phyloP scores from a whole-genome alignment of 2,888 invertebrate species.

The Euphydryas editha region DNA sequence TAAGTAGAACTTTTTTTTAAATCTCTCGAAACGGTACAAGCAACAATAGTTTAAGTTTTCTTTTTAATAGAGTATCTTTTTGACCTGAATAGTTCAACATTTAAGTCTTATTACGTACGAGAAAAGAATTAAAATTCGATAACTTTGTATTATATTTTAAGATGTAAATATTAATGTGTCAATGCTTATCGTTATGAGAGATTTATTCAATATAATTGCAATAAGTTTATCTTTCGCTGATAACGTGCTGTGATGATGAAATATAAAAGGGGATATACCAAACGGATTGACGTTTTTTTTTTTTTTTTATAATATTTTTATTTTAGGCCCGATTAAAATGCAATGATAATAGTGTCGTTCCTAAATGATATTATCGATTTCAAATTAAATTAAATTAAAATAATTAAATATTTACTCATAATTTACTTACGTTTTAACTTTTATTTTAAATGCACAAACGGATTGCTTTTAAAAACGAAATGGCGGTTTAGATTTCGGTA shows the following conservation, averaged over 20 bases:
- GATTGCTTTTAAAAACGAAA: neutral
- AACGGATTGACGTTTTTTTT: neutral
- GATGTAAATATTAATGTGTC: neutral
- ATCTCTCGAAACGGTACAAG: slow-evolving; percentile 19
- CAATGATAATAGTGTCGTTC: too few relatives aligned
- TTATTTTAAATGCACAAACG: neutral
- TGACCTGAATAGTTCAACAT: neutral
- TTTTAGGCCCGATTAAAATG: too few relatives aligned
- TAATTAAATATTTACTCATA: neutral
- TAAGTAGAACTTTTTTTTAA: slow-evolving; percentile 32
- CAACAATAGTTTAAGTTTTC: neutral
- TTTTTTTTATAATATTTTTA: too few relatives aligned
- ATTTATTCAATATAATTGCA: slow-evolving; percentile 14
- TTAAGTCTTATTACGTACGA: neutral
- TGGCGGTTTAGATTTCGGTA: neutral
- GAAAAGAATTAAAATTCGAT: neutral
- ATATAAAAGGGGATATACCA: neutral
- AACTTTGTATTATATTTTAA: neutral
- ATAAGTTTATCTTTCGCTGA: slow-evolving; percentile 23
- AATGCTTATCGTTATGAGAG: slow-evolving; percentile 22
- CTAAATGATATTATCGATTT: too few relatives aligned
- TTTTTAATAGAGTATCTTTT: neutral
- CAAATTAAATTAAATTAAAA: neutral
- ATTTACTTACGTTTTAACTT: neutral
- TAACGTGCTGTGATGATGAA: slow-evolving; percentile 25